Base-by-base conservation (phyloP, 2,888 invertebrate genomes). In the Panorpa germanica region DNA sequence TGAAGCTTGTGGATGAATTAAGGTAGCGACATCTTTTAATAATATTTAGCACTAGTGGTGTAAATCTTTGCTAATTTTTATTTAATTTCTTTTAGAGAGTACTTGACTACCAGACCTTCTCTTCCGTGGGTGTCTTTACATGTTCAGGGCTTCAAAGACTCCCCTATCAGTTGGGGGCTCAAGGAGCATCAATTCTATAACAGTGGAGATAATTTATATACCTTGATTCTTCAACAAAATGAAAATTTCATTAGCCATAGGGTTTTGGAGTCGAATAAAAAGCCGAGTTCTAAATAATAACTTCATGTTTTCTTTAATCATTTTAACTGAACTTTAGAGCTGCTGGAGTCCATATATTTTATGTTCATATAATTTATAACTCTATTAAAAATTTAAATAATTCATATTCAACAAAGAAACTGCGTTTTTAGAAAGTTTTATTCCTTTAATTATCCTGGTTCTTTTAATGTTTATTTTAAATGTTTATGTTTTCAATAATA, bases 91-190 rank as follows among this genome's bases (percentile, higher is more conserved):
- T 42, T 13, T 33, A 51, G 45, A 36, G 35, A 46, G 12, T 50
- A 47, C 31, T 33, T 46, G 5, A 38, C 38, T 16, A 31, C 21
- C 6, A 37, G 39, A 10, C 36, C 46, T 10, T 40, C 40, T 13
- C 45, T 52, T 31, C 49, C 53, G 3, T 66, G 65, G 64, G 43
- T 47, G 24, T 53, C 59, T 25, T 40, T 65, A 25, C 57, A 63
- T 38, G 54, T 66, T 5, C 61, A 64, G 41, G 65, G 67, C 21
- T 66, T 65, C 44, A 52, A 54, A 3, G 65, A 66, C 41, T 48
- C 56, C 32, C 62, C 63, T 9, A 45, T 61, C 2, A 53, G 52
- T 32, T 64, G 61, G 56, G 44, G 44, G 33, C 41, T 50, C 24
- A 48, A 53, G 25, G 59, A 63, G 41, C 57, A 64, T 39, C 48